Evolutionary conservation across 2,113 vertebrate species (phyloP), one percentile per base, ranked within the genome.

Genomic region (Malurus cyaneus): DNA sequence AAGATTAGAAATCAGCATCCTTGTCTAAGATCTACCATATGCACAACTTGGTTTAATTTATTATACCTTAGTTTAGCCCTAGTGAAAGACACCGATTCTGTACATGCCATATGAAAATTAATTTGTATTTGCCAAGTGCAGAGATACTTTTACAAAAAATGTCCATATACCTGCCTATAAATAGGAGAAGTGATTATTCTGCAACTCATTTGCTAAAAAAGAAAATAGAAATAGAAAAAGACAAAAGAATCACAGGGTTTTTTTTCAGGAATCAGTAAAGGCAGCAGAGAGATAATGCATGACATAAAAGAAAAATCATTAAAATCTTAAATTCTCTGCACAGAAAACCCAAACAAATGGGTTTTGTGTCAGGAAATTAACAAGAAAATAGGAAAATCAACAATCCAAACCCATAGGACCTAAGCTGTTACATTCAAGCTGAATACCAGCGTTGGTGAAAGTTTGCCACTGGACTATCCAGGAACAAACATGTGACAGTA

Each of bases 381-480:
- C 39, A 59, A 70, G 11, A 87, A 66, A 74, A 56, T 2, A 24
- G 6, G 34, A 34, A 85, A 74, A 54, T 26, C 47, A 59, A 46
- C 10, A 62, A 54, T 42, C 20, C 34, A 79, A 42, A 46, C 4
- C 39, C 32, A 62, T 5, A 67, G 66, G 17, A 46, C 10, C 10
- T 9, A n/a, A 12, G 5, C 53, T 18, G 11, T 18, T 74, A 49
- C 6, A 69, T 1, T 29, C 24, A 79, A 90, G 34, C 8, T 62
- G 47, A 50, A 71, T 50, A 21, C 26, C 46, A 46, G 11, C 0
- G 0, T 52, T 76, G 39, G n/a, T 66, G 8, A 14, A 62, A 25
- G 42, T 62, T n/a, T 84, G 28, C 19, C 34, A 28, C 4, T 32
- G 71, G 28, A 49, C 8, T n/a, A 21, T 15, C 54, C 32, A 53